Evolutionary conservation across 2,888 invertebrate species (phyloP), one percentile per base, ranked within the genome.

Genomic region (Sepiola atlantica): DNA sequence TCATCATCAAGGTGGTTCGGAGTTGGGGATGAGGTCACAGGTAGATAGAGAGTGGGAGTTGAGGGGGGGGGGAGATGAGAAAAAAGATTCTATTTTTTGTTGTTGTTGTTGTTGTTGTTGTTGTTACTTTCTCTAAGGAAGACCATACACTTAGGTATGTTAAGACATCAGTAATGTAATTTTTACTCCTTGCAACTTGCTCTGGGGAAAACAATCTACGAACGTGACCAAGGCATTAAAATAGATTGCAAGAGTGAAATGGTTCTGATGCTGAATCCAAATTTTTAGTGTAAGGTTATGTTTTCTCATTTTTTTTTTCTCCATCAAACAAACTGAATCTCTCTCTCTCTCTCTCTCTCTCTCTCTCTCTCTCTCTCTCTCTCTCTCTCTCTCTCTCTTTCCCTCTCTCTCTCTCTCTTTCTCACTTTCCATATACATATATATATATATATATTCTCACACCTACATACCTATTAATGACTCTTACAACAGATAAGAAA

Each of bases 131-230:
- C 45, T 77, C 77, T 77, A n/a, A n/a, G 77, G 77, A 77, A 77
- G 77, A 77, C 77, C 77, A 77, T 77, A 77, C 77, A 77, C 77
- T 77, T 77, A 77, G 77, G 77, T 77, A 77, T 32, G 77, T 77
- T 77, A 77, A 77, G 77, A 77, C 77, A 77, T 77, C 77, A 77
- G 77, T 77, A 77, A 77, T 77, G 77, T 77, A 77, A 77, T 77
- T 77, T 77, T 77, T n/a, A n/a, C 77, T 77, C 77, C 77, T 77
- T 77, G 77, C 77, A 77, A 77, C 77, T 77, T 77, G 77, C 77
- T 77, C 77, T 77, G 77, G 77, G 77, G 77, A 77, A 77, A 77
- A 77, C 77, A 77, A 77, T 77, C 77, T 77, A 77, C n/a, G 77
- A 77, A 77, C 77, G 77, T 77, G 77, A 77, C 77, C 77, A 77